A percentile compares a stretch with the other conserved stretches of the same genome.
These are phyloP conservation scores for Gastracanthus pulcherrimus DNA, from an alignment of 2,888 invertebrate species.

Conservation along the genomic window DNA sequence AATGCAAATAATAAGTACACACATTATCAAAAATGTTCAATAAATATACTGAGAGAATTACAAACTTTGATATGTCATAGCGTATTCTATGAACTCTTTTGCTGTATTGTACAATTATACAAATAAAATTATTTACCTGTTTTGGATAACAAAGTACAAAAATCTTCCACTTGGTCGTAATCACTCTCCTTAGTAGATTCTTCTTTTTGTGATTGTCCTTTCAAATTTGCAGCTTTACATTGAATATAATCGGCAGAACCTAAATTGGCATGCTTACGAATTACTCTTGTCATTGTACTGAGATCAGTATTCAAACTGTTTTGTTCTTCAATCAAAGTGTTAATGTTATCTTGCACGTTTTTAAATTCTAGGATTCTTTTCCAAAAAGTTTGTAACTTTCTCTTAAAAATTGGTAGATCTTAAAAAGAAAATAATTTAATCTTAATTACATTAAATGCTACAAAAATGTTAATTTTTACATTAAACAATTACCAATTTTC, in stretches of 20 bases:
- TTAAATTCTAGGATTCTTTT: conserved; percentile 70
- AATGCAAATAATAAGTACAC: no score
- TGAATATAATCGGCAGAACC: conserved; percentile 4
- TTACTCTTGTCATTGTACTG: conserved; percentile 59
- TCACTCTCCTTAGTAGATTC: conserved; percentile 41
- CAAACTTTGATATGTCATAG: no score
- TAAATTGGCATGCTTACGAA: conserved; percentile 65
- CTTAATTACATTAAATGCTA: no score
- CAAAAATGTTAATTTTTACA: not conserved
- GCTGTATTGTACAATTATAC: no score
- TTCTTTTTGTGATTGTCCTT: not conserved
- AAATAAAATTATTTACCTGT: conserved; percentile 66
- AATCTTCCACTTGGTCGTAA: conserved; percentile 66
- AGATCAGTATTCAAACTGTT: conserved; percentile 65
- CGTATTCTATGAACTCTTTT: no score
- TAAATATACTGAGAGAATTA: no score
- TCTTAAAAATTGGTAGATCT: conserved; percentile 69
- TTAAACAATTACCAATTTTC: conserved; percentile 65
- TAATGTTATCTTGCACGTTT: conserved; percentile 57
- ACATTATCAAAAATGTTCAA: no score
- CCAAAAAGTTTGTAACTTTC: conserved; percentile 67
- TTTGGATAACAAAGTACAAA: conserved; percentile 68
- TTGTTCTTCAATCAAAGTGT: conserved; percentile 65
- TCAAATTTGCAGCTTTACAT: not conserved
- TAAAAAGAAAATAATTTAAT: conserved; percentile 19